These are phyloP conservation scores for Actinostola sp. DNA, from an alignment of 92 coral and sea anemone genomes.

Conservation along the genomic window DNA sequence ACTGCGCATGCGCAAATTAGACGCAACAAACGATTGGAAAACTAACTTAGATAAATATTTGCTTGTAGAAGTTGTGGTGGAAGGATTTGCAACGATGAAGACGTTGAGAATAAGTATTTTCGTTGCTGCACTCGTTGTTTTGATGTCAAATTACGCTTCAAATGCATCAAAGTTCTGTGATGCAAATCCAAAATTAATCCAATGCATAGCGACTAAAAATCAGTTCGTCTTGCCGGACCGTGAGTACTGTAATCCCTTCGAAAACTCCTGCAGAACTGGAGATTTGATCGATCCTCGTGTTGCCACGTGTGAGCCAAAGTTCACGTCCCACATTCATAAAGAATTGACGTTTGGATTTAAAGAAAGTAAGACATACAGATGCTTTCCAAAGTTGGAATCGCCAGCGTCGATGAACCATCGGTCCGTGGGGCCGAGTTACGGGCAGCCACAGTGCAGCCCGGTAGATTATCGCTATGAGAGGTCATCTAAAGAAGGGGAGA, in stretches of 20 bases:
- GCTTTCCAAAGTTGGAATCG: conserved; percentile 70
- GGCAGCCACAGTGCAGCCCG: conserved; percentile 85
- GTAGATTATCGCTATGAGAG: conserved; percentile 20
- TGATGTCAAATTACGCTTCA: not conserved
- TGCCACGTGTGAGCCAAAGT: conserved; percentile 69
- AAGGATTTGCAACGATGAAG: not conserved
- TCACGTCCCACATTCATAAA: conserved; percentile 57
- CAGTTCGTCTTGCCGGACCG: conserved; percentile 81
- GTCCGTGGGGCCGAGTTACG: conserved; percentile 71
- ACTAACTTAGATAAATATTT: no score
- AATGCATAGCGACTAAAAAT: conserved; percentile 81
- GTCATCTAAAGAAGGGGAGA: not conserved
- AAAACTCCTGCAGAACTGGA: conserved; percentile 77
- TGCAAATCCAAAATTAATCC: conserved; percentile 69
- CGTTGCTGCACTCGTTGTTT: not conserved
- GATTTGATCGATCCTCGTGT: conserved; percentile 82
- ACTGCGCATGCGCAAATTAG: not conserved
- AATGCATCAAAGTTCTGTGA: conserved; percentile 72
- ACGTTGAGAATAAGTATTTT: not conserved
- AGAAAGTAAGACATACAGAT: conserved; percentile 56
- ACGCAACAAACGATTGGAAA: not conserved
- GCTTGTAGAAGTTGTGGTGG: not conserved
- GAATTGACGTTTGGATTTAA: conserved; percentile 51
- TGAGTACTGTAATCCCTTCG: conserved; percentile 76
- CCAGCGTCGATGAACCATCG: conserved; percentile 61